These are phyloP conservation scores for Pandion haliaetus DNA, from an alignment of 2,113 vertebrate species.

Conservation along the genomic window DNA sequence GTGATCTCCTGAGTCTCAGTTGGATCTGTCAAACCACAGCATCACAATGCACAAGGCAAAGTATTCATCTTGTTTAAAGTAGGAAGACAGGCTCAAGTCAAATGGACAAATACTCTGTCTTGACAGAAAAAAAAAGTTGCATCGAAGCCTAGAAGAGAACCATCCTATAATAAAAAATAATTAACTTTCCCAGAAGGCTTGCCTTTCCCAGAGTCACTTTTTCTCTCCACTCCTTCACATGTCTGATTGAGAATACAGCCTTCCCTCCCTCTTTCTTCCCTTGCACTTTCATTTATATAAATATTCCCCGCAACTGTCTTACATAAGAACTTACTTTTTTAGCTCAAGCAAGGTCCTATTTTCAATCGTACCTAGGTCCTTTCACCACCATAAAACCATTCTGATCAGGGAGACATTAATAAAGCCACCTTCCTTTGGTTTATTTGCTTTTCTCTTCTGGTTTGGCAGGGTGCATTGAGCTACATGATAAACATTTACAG, in stretches of 20 bases:
- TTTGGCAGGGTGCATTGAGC: neutral
- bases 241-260: neutral
- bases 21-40: neutral
- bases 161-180: neutral
- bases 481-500: constrained; percentile 35
- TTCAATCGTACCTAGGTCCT: neutral
- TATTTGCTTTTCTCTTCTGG: neutral
- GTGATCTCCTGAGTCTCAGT: neutral
- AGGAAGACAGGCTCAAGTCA: neutral
- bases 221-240: neutral
- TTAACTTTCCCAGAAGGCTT: neutral
- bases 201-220: neutral
- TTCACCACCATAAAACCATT: neutral
- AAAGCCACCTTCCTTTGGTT: neutral
- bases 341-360: neutral
- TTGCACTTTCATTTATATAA: neutral
- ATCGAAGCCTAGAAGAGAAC: neutral
- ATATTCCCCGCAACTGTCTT: neutral
- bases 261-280: neutral
- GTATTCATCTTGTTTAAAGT: neutral
- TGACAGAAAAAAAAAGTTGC: neutral
- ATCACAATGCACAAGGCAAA: neutral
- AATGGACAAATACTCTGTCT: neutral
- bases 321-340: neutral
- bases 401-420: constrained; percentile 3